phyloP scores from a whole-genome alignment of 2,113 vertebrate genomes.

The Pterocles orientalis region DNA sequence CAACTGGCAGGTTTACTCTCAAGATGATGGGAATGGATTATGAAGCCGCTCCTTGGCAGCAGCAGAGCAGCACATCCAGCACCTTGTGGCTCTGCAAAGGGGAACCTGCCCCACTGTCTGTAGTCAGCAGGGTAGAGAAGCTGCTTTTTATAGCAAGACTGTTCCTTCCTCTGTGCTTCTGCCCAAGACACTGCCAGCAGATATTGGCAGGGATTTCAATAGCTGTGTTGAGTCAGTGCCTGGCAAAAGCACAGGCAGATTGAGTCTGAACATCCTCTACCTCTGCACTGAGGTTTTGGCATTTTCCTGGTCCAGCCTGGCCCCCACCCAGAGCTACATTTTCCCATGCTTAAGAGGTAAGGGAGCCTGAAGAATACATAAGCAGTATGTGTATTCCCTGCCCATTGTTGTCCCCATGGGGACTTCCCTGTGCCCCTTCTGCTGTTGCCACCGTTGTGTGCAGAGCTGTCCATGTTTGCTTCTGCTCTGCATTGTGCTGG shows the following conservation, averaged over 20 bases:
- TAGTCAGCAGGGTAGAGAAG: background rate
- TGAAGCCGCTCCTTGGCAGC: background rate
- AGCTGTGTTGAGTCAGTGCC: background rate
- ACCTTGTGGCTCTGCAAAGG: background rate
- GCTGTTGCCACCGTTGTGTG: background rate
- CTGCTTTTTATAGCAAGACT: background rate
- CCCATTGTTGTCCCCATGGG: background rate
- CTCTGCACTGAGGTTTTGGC: background rate
- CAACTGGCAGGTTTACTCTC: background rate
- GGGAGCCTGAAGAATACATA: background rate
- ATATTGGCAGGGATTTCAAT: slow-evolving; percentile 28
- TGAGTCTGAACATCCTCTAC: background rate
- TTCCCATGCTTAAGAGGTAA: background rate
- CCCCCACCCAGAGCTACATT: background rate
- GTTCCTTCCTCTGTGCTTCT: slow-evolving; percentile 8
- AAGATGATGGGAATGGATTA: background rate
- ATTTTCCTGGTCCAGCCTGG: background rate
- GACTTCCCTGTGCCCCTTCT: background rate
- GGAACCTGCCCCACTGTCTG: background rate
- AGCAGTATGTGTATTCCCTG: background rate
- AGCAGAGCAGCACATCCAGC: background rate
- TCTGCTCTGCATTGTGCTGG: background rate
- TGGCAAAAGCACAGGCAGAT: background rate
- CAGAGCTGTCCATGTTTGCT: background rate
- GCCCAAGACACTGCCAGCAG: slow-evolving; percentile 2